Conservation (phyloP, 2,888 invertebrate genomes). For the Cheilosia grossa region DNA sequence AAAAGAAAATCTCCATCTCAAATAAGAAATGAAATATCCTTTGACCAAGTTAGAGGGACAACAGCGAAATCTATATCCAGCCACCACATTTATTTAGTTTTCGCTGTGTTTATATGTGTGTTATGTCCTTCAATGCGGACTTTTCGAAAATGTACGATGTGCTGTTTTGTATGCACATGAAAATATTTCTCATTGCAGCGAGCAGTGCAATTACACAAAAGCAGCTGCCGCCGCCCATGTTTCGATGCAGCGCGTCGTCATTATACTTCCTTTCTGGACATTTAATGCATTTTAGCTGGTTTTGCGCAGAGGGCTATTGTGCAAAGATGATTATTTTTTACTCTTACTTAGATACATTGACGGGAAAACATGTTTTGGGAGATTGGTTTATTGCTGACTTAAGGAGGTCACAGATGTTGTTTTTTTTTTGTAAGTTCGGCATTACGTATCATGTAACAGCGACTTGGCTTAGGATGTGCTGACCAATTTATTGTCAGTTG, state of each 20-base stretch:
- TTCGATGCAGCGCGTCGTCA: slow-evolving; percentile 36
- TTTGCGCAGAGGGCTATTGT: neutral
- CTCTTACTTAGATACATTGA: slow-evolving; percentile 14
- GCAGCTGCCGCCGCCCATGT: slow-evolving; percentile 53
- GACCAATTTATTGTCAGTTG: too few relatives aligned
- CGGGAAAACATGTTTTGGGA: slow-evolving; percentile 24
- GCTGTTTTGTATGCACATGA: slow-evolving; percentile 29
- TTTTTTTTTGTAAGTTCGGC: neutral
- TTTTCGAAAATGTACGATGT: slow-evolving; percentile 5
- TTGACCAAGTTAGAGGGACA: slow-evolving; percentile 53
- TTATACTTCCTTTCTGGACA: slow-evolving; percentile 43
- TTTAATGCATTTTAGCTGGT: slow-evolving; percentile 48
- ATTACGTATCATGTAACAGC: too few relatives aligned
- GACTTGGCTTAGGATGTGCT: too few relatives aligned
- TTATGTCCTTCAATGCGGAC: slow-evolving; percentile 4
- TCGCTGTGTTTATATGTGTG: slow-evolving; percentile 25
- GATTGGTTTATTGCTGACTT: slow-evolving; percentile 25
- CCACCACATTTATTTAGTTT: slow-evolving; percentile 9
- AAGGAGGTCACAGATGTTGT: slow-evolving; percentile 39
- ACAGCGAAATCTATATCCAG: slow-evolving; percentile 21
- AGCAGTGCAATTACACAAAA: slow-evolving; percentile 49
- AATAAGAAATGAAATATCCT: slow-evolving; percentile 53
- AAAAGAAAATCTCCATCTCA: slow-evolving; percentile 30
- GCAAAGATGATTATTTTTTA: neutral
- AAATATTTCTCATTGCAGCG: slow-evolving; percentile 42